phyloP scores from a whole-genome alignment of 2,113 vertebrate genomes.

The Ancistrus triradiatus region DNA sequence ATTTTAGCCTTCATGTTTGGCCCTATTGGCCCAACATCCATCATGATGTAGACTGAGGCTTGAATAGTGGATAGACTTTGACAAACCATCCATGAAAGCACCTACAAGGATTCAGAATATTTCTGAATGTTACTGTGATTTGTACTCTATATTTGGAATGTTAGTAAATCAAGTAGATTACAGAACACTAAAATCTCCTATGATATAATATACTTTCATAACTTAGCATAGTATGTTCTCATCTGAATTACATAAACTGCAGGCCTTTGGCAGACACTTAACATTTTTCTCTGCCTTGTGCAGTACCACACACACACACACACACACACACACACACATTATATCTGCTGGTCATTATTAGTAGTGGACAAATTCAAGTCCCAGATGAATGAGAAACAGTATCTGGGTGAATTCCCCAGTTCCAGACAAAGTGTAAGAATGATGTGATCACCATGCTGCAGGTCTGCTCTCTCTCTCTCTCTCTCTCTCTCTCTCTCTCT shows the following conservation, averaged over 20 bases:
- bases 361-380: conserved; percentile 62
- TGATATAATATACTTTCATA: too few species aligned
- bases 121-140: conserved; percentile 7
- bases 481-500: conserved; percentile 41
- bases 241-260: background rate
- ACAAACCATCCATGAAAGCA: conserved; percentile 1
- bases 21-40: conserved; percentile 52
- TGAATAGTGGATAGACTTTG: background rate
- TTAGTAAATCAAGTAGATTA: background rate
- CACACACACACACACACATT: conserved; percentile 15
- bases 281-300: background rate
- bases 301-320: background rate
- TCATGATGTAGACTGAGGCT: conserved; percentile 38
- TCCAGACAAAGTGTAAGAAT: conserved; percentile 35
- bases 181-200: background rate
- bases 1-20: conserved; percentile 49
- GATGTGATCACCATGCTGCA: conserved; percentile 38
- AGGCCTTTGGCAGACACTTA: background rate
- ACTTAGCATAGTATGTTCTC: too few species aligned
- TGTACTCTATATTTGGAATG: background rate
- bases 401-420: conserved; percentile 56
- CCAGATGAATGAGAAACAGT: conserved; percentile 48
- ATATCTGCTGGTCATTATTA: conserved; percentile 49
- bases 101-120: conserved; percentile 10
- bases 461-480: conserved; percentile 47